Percentiles rank a stretch among this genome's conserved stretches.
Conservation (phyloP, 2,888 invertebrate species). For the Caenorhabditis sp. region DNA sequence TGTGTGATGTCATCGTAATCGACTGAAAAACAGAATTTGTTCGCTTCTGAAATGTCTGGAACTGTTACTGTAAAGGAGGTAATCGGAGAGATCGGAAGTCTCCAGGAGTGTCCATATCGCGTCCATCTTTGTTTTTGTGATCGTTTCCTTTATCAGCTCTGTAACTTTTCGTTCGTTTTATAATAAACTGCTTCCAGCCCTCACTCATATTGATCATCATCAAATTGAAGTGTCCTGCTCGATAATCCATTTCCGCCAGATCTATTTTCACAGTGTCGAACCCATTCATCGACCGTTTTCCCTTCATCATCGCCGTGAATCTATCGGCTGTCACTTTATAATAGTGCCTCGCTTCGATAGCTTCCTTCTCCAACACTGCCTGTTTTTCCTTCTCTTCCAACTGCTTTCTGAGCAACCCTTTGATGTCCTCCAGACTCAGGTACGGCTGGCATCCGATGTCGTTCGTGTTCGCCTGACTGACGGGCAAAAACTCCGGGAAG, state of each 20-base stretch:
- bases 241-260: conserved; percentile 32
- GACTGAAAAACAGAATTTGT: too few species aligned
- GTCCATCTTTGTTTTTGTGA: conserved; percentile 1
- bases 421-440: conserved; percentile 6
- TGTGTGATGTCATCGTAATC: conserved; percentile 39
- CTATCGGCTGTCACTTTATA: conserved; percentile 1
- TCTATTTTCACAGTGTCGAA: conserved; percentile 1
- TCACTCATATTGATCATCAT: conserved; percentile 9
- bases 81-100: conserved; percentile 6
- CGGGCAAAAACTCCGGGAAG: conserved; percentile 29
- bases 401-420: conserved; percentile 13
- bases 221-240: conserved; percentile 25
- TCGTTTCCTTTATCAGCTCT: conserved; percentile 3
- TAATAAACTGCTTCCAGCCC: too few species aligned
- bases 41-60: too few species aligned
- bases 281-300: background rate
- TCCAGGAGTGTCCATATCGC: conserved; percentile 30
- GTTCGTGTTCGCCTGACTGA: conserved; percentile 23
- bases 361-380: background rate
- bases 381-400: background rate
- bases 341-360: background rate
- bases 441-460: conserved; percentile 38
- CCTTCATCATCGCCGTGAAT: conserved; percentile 28
- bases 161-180: too few species aligned
- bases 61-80: conserved; percentile 22